Percentiles rank a stretch among this genome's conserved stretches.
phyloP scores from a whole-genome alignment of 2,797 vertebrate genomes.

The Sciurus carolinensis region DNA sequence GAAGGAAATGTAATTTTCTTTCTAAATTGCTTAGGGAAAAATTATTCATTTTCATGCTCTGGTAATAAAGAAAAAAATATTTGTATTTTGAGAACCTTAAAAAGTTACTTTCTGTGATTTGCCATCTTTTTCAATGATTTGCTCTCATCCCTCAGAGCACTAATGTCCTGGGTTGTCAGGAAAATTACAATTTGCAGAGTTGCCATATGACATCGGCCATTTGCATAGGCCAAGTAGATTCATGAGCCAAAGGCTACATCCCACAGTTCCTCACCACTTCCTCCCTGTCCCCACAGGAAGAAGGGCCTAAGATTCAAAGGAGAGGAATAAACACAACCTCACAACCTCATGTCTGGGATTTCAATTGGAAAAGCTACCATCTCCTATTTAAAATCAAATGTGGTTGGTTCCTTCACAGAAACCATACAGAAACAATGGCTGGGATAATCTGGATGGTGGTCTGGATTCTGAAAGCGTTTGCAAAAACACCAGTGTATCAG shows the following conservation, averaged over 20 bases:
- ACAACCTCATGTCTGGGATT: neutral
- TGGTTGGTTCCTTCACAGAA: neutral
- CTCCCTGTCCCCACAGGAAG: conserved; percentile 51
- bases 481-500: neutral
- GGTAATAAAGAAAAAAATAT: neutral
- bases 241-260: conserved; percentile 48
- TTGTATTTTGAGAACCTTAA: neutral
- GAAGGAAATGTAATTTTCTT: conserved; percentile 23
- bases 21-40: conserved; percentile 27
- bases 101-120: conserved; percentile 34
- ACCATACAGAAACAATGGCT: neutral
- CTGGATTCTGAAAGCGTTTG: neutral
- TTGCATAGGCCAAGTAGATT: conserved; percentile 51
- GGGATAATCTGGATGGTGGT: too few species aligned
- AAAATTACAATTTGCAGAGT: conserved; percentile 54
- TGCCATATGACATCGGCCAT: conserved; percentile 28
- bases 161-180: conserved; percentile 20
- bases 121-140: conserved; percentile 13
- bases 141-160: neutral
- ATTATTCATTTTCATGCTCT: conserved; percentile 33
- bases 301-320: neutral
- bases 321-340: conserved; percentile 16
- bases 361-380: neutral
- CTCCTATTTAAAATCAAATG: neutral
- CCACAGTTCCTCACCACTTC: neutral